Evolutionary conservation across 2,797 vertebrate species (phyloP).

Genomic region (Stomatorhinus walkeri): DNA sequence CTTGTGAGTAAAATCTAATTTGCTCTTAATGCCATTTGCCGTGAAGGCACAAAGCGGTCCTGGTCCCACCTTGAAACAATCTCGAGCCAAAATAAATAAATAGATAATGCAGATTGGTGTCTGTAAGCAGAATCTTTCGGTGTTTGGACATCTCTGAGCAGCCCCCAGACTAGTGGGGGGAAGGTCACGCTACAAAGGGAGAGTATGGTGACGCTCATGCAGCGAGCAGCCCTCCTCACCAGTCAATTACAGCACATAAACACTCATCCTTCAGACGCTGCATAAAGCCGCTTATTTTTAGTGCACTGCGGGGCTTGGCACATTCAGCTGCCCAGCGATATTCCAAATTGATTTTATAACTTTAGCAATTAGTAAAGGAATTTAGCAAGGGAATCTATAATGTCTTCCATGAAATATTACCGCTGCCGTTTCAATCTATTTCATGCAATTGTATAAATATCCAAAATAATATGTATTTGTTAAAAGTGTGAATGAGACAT

Average conservation of each 20-base stretch:
- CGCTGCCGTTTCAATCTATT: neutral
- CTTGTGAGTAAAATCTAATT: neutral
- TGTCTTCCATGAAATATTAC: neutral
- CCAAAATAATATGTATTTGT: neutral
- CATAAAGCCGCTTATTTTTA: slow-evolving; percentile 30
- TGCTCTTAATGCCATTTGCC: neutral
- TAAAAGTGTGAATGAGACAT: neutral
- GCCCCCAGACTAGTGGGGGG: slow-evolving; percentile 37
- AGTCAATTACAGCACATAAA: slow-evolving; percentile 48
- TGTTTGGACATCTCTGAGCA: slow-evolving; percentile 61
- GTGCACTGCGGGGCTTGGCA: neutral
- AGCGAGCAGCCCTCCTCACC: slow-evolving; percentile 47
- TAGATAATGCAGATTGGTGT: slow-evolving; percentile 42
- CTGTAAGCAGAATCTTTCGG: slow-evolving; percentile 50
- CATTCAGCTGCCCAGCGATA: neutral
- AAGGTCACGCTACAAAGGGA: slow-evolving; percentile 55
- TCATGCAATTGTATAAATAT: neutral
- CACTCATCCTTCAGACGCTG: slow-evolving; percentile 40
- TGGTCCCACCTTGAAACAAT: slow-evolving; percentile 41
- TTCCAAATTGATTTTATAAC: slow-evolving; percentile 12
- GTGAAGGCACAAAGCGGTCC: neutral
- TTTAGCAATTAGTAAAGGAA: slow-evolving; percentile 4
- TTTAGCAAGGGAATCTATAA: neutral
- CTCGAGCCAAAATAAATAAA: slow-evolving; percentile 40
- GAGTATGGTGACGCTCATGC: slow-evolving; percentile 44